phyloP scores from a whole-genome alignment of 2,113 vertebrate species.

The Istiophorus platypterus region DNA sequence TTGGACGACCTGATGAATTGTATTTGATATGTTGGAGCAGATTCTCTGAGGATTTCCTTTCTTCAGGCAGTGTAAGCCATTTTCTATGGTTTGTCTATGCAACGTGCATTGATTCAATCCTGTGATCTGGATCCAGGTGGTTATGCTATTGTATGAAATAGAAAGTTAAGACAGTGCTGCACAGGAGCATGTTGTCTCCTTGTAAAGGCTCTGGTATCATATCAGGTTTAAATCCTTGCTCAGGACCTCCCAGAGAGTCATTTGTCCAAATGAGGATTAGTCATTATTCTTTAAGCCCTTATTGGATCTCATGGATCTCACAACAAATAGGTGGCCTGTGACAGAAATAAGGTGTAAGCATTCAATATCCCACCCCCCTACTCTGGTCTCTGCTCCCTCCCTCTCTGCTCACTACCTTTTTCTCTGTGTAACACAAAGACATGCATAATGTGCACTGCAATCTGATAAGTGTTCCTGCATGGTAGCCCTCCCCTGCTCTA shows the following conservation, averaged over 20 bases:
- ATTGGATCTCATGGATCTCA: constrained; percentile 80
- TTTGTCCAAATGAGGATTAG: constrained; percentile 85
- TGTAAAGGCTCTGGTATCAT: constrained; percentile 71
- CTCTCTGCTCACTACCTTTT: constrained; percentile 64
- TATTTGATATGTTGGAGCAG: constrained; percentile 60
- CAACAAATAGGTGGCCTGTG: constrained; percentile 81
- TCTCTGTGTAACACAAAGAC: constrained; percentile 81
- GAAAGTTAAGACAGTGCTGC: constrained; percentile 55
- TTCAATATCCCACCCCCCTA: constrained; percentile 77
- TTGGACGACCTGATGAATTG: constrained; percentile 66
- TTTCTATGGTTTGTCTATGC: constrained; percentile 41
- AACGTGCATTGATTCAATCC: constrained; percentile 28
- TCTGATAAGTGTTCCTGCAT: constrained; percentile 86
- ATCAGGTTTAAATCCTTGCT: constrained; percentile 73
- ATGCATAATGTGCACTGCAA: constrained; percentile 86
- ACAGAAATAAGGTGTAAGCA: constrained; percentile 85
- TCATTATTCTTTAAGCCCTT: constrained; percentile 81
- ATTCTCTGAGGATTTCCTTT: constrained; percentile 59
- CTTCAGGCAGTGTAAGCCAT: constrained; percentile 44
- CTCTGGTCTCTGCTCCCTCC: constrained; percentile 41
- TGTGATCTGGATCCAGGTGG: constrained; percentile 63
- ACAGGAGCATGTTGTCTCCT: constrained; percentile 57
- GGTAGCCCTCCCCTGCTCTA: constrained; percentile 82
- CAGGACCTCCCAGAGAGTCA: constrained; percentile 76
- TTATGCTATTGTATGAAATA: constrained; percentile 62